phyloP scores from a whole-genome alignment of 2,797 vertebrate species.

The Malacoctenus gilli region DNA sequence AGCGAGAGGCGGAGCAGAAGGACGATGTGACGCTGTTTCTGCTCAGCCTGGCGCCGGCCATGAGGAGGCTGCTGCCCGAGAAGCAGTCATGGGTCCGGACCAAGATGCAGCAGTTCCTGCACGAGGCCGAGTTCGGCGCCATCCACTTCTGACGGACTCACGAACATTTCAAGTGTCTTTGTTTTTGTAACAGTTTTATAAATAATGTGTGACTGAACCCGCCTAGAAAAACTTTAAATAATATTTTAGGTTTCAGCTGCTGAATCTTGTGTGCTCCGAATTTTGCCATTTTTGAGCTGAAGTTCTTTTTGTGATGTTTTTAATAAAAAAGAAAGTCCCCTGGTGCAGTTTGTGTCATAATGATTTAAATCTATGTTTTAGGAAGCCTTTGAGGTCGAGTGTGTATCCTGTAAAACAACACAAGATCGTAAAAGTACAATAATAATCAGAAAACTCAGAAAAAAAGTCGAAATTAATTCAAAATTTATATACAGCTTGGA shows the following conservation, averaged over 20 bases:
- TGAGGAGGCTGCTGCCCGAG: conserved; percentile 43
- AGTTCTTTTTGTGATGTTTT: conserved; percentile 7
- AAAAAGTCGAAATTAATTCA: no score
- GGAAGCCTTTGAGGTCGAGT: no score
- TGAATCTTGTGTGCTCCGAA: background rate
- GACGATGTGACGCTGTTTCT: conserved; percentile 51
- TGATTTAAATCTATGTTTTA: background rate
- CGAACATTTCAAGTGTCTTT: background rate
- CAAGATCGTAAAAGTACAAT: no score
- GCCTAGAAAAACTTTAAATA: background rate
- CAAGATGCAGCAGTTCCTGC: conserved; percentile 51
- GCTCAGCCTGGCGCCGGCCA: conserved; percentile 52
- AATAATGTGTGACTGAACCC: background rate
- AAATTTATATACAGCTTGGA: no score
- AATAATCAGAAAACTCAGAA: no score
- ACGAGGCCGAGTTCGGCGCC: conserved; percentile 49
- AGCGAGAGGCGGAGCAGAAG: conserved; percentile 28
- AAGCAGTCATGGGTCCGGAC: conserved; percentile 56
- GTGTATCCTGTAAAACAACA: no score
- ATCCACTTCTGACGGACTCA: conserved; percentile 13
- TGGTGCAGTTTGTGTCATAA: background rate
- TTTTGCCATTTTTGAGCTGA: no score
- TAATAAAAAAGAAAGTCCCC: conserved; percentile 18
- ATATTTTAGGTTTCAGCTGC: background rate
- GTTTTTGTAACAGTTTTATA: background rate